Evolutionary conservation across 2,797 vertebrate species (phyloP).

Genomic region (Eidolon dupreanum): DNA sequence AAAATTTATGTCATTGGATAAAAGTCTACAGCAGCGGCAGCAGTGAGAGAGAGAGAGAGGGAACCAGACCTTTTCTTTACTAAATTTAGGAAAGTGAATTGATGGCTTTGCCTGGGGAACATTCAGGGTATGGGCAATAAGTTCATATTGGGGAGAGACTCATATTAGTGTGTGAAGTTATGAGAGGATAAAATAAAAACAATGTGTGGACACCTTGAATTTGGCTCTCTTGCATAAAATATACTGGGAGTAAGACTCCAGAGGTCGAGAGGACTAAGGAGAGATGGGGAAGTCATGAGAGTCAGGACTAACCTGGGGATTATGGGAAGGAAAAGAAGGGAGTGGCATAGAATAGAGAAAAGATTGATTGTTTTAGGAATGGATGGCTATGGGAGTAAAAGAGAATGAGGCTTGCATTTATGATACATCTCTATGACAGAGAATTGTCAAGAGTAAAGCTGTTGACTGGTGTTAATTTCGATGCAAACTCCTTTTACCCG

Average conservation of each 20-base stretch:
- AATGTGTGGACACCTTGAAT: neutral
- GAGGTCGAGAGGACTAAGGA: neutral
- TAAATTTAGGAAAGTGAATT: neutral
- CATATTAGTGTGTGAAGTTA: neutral
- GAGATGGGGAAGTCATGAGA: neutral
- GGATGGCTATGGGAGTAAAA: neutral
- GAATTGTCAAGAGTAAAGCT: neutral
- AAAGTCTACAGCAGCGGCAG: neutral
- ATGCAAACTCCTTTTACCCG: neutral
- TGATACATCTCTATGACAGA: neutral
- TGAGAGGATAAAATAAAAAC: neutral
- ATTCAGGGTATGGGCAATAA: neutral
- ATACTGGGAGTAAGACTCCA: neutral
- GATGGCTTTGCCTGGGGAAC: neutral
- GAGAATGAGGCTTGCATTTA: neutral
- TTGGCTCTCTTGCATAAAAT: neutral
- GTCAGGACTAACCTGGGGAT: neutral
- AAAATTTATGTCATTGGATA: neutral
- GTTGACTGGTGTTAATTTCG: neutral
- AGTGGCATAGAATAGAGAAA: neutral
- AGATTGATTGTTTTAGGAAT: neutral
- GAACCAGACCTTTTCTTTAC: neutral
- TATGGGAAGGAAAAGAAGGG: neutral
- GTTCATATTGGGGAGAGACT: neutral
- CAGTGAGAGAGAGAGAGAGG: neutral